Evolutionary conservation across 2,888 invertebrate species (phyloP), one percentile per base, ranked within the genome.

Genomic region (Chironomus riparius): DNA sequence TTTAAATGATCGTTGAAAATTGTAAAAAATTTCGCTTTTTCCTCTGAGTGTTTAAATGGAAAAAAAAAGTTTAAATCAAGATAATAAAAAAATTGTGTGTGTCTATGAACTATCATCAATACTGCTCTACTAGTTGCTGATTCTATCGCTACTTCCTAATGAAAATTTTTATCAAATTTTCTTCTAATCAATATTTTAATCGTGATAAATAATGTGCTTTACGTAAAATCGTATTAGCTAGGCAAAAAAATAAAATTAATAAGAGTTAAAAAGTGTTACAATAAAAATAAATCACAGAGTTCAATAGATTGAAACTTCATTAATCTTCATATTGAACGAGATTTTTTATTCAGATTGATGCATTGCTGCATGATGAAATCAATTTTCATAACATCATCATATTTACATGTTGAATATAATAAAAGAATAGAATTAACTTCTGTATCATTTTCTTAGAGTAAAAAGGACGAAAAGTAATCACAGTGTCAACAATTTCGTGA

Each of bases 121-220:
- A 56, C 38, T 38, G 10, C 6, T 56, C 56, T 56, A 18, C 56
- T 56, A 56, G 38, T 65, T 21, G 24, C 65, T 65, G 13, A 65
- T 65, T 18, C 65, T 24, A 21, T 22, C 21, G 13, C 65, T 24
- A 13, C 65, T 21, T 24, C 21, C 65, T 56, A 56, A 56, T 15
- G 18, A 18, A n/a, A 56, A 18, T 18, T 56, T 56, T 56, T 65
- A 24, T 24, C 56, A 65, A 65, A 65, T 21, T 21, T 65, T 65
- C 21, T 65, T 24, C 24, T 65, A 21, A 24, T 65, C 65, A 65
- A 24, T 65, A 48, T 71, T 71, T 50, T 48, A 56, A 56, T 18
- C 47, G 71, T 71, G 71, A 71, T 71, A 71, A 48, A 71, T 47
- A 50, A 71, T 71, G 71, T 71, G 71, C 71, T 71, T 71, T 71